Base-by-base conservation (phyloP, 2,797 vertebrate species). In the Enteromius trimaculatus region DNA sequence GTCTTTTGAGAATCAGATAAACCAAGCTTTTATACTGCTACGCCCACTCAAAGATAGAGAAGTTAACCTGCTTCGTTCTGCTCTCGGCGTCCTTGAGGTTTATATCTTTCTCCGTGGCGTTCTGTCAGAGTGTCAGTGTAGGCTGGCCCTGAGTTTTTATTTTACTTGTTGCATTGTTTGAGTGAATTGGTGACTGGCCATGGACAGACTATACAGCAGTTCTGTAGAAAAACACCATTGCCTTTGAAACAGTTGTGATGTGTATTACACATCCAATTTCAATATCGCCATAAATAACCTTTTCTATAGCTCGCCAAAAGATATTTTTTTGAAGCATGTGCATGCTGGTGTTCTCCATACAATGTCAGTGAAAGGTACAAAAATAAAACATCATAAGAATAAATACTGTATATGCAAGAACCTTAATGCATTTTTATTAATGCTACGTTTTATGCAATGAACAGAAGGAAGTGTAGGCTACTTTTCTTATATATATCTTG, bases 1-100 rank as follows among this genome's bases (percentile, higher is more conserved):
- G 79, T 79, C 86, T 86, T 85, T 90, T 88, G 77, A 87, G 86
- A 82, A 76, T 77, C 71, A 76, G 72, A 82, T 58, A 82, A 82
- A 58, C 47, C n/a, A 19, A 44, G 49, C 78, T 86, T 88, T 88
- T 87, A 68, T 87, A 68, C 51, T 21, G 42, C 78, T 71, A 84
- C 89, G 71, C 86, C 78, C 82, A 81, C 85, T 87, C 85, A 79
- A n/a, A 21, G 70, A 78, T 68, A 21, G 47, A 65, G 62, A 84
- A 84, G 69, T 76, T 77, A 79, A 74, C 78, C 78, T 60, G 78
- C 64, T 70, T 80, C 79, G 6, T 80, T 68, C 78, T 84, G 68
- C 82, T 75, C 31, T 69, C 19, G n/a, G 17, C 6, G 75, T 77
- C 81, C 81, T 86, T 84, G 81, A 86, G 78, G 81, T 86, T 65